phyloP scores from a whole-genome alignment of 2,113 vertebrate genomes.

The Paracanthobrama guichenoti region DNA sequence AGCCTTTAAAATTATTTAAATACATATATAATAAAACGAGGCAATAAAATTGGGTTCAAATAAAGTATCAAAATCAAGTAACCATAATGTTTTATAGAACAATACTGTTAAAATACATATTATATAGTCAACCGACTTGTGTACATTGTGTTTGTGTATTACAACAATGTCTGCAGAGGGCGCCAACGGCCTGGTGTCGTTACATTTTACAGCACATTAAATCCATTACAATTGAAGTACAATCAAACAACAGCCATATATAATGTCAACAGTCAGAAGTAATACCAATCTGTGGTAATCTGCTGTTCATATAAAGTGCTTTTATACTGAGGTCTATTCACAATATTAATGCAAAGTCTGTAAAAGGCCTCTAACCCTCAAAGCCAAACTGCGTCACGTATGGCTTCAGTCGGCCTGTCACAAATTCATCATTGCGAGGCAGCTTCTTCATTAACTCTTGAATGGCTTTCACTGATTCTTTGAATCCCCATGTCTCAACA shows the following conservation, averaged over 20 bases:
- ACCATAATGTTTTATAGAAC: no score
- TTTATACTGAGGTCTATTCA: background rate
- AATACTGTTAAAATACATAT: no score
- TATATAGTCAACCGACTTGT: no score
- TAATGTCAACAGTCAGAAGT: no score
- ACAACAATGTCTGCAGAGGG: no score
- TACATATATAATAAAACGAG: no score
- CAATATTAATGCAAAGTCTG: background rate
- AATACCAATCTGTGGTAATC: background rate
- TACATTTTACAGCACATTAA: no score
- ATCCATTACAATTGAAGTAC: background rate
- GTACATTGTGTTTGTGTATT: no score
- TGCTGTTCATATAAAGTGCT: background rate
- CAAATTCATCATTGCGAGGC: conserved; percentile 43
- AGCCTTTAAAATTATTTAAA: no score
- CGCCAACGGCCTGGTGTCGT: no score
- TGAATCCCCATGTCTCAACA: conserved; percentile 32
- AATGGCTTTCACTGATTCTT: conserved; percentile 24
- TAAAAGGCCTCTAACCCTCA: background rate
- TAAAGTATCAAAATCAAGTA: no score
- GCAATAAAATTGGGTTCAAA: no score
- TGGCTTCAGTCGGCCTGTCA: conserved; percentile 35
- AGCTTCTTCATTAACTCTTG: conserved; percentile 29
- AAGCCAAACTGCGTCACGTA: background rate
- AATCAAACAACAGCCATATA: background rate